These are phyloP conservation scores for Dasysyrphus tricinctus DNA, from an alignment of 2,888 invertebrate species.

Conservation along the genomic window DNA sequence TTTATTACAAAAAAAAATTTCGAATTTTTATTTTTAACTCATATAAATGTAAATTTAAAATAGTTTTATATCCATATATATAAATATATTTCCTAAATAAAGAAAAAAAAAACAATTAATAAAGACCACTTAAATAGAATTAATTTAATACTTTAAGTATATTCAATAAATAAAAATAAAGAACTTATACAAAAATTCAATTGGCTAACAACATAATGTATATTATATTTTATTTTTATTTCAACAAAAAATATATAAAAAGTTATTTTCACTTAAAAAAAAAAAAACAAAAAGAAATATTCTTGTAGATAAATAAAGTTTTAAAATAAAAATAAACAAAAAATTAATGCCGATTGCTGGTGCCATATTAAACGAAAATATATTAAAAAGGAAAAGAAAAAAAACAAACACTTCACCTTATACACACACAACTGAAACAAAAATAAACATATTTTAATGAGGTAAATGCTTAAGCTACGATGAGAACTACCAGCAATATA, in stretches of 20 bases:
- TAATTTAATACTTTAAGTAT: slow-evolving; percentile 48
- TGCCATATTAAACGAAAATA: slow-evolving; percentile 36
- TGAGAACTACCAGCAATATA: slow-evolving; percentile 34
- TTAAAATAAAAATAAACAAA: slow-evolving; percentile 54
- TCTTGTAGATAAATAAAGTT: slow-evolving; percentile 45
- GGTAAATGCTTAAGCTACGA: slow-evolving; percentile 54
- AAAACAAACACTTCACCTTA: slow-evolving; percentile 12
- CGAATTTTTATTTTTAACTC: slow-evolving; percentile 43
- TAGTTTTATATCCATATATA: slow-evolving; percentile 13
- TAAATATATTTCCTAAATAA: slow-evolving; percentile 17
- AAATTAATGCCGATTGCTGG: slow-evolving; percentile 56
- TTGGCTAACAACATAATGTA: slow-evolving; percentile 2
- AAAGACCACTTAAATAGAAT: slow-evolving; percentile 40
- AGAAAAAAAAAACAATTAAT: not conserved
- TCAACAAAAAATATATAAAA: slow-evolving; percentile 13
- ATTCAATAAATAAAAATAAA: slow-evolving; percentile 15
- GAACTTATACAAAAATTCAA: slow-evolving; percentile 19
- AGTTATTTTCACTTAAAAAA: slow-evolving; percentile 28
- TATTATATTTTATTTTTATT: slow-evolving; percentile 9
- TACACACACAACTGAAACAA: slow-evolving; percentile 38
- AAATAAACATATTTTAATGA: slow-evolving; percentile 31
- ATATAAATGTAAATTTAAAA: slow-evolving; percentile 11
- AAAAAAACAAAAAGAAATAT: slow-evolving; percentile 21
- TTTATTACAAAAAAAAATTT: slow-evolving; percentile 19
- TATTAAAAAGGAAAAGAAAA: slow-evolving; percentile 4